phyloP scores from a whole-genome alignment of 2,888 invertebrate genomes.

The Pecten maximus region DNA sequence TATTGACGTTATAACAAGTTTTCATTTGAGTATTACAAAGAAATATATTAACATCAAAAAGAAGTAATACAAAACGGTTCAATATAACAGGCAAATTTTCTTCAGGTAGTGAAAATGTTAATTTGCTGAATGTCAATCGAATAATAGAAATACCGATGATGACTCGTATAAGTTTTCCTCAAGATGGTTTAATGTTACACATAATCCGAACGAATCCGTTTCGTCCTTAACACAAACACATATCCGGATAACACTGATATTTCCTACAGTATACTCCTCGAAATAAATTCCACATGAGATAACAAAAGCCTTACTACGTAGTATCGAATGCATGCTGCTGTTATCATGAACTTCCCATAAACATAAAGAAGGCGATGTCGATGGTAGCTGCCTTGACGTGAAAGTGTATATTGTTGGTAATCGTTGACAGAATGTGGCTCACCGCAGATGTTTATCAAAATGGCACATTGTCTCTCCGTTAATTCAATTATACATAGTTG shows the following conservation, averaged over 20 bases:
- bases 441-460: neutral
- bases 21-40: too few species aligned
- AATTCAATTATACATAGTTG: neutral
- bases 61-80: too few species aligned
- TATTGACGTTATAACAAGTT: too few species aligned
- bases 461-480: neutral
- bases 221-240: neutral
- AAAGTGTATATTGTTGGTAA: neutral
- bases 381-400: neutral
- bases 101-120: too few species aligned
- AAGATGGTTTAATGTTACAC: too few species aligned
- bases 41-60: too few species aligned
- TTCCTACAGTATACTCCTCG: neutral
- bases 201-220: too few species aligned
- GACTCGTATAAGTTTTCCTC: too few species aligned
- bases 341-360: neutral
- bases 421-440: neutral
- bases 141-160: too few species aligned
- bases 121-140: too few species aligned
- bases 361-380: neutral
- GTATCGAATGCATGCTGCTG: neutral
- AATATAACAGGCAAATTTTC: neutral
- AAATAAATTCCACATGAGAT: neutral
- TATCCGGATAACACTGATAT: neutral
- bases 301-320: neutral